A percentile compares a stretch with the other conserved stretches of the same genome.
Evolutionary conservation across 2,113 vertebrate genomes (phyloP).

Genomic region (Paradoxurus hermaphroditus): DNA sequence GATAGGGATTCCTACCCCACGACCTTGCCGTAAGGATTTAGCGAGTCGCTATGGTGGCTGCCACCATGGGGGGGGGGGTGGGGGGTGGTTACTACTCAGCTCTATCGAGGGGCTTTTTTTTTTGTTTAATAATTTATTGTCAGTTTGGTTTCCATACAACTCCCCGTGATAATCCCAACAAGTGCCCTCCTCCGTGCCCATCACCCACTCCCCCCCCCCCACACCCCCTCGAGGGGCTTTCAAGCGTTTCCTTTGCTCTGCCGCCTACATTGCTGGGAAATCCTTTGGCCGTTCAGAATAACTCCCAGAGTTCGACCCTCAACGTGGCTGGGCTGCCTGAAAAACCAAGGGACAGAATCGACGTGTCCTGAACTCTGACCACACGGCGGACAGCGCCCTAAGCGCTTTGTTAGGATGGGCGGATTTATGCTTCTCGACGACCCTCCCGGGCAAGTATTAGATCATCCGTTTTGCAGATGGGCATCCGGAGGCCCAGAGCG

Average conservation of each 20-base stretch:
- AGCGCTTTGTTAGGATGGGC: background rate
- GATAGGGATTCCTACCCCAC: background rate
- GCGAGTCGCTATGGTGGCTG: background rate
- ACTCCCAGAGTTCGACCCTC: background rate
- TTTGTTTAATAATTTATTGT: too few species aligned
- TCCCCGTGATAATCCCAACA: too few species aligned
- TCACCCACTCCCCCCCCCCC: too few species aligned
- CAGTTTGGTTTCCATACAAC: too few species aligned
- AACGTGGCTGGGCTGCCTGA: background rate
- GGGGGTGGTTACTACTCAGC: background rate
- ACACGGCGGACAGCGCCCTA: accelerated
- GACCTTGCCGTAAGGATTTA: background rate
- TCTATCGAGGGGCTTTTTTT: background rate
- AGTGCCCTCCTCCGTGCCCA: too few species aligned
- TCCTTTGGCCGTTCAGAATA: background rate
- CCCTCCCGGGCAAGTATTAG: too few species aligned
- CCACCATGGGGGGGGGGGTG: background rate
- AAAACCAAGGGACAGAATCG: background rate
- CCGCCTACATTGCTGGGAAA: background rate
- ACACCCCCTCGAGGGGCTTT: too few species aligned
- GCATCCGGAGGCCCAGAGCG: background rate
- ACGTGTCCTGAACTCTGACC: accelerated
- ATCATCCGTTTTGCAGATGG: background rate
- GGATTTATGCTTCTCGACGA: background rate
- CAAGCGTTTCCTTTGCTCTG: background rate